Evolutionary conservation across 2,797 vertebrate species (phyloP).

Genomic region (Schizopygopsis malacanthus): DNA sequence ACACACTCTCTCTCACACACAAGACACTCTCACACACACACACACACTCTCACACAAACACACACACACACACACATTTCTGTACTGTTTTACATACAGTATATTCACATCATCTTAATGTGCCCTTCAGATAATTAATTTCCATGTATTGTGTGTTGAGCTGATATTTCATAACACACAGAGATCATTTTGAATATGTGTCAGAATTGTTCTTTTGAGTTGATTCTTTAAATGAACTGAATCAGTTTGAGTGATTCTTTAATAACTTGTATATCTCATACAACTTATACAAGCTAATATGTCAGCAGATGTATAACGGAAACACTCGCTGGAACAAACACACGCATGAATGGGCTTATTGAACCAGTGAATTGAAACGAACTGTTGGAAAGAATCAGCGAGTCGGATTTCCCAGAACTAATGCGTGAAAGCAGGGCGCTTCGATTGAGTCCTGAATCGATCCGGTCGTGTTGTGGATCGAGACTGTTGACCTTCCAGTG

Average conservation of each 20-base stretch:
- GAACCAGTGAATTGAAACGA: background rate
- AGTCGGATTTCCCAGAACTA: background rate
- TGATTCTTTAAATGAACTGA: background rate
- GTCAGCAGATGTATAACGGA: background rate
- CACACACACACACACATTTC: no score
- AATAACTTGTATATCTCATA: background rate
- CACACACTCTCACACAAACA: no score
- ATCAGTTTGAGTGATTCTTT: background rate
- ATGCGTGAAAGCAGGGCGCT: background rate
- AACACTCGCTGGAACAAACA: background rate
- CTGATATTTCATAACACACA: background rate
- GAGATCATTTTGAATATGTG: background rate
- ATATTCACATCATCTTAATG: background rate
- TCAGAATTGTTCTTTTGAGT: background rate
- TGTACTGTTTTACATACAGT: no score
- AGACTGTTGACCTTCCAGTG: background rate
- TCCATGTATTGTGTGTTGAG: background rate
- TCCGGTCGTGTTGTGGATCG: background rate
- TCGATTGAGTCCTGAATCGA: constrained; percentile 1
- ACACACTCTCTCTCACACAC: no score
- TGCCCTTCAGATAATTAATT: background rate
- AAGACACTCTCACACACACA: background rate
- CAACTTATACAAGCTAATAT: background rate
- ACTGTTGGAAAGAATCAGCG: background rate
- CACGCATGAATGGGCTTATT: background rate